These are phyloP conservation scores for Bombus waltoni DNA, from an alignment of 1,140 invertebrate genomes.

Conservation along the genomic window DNA sequence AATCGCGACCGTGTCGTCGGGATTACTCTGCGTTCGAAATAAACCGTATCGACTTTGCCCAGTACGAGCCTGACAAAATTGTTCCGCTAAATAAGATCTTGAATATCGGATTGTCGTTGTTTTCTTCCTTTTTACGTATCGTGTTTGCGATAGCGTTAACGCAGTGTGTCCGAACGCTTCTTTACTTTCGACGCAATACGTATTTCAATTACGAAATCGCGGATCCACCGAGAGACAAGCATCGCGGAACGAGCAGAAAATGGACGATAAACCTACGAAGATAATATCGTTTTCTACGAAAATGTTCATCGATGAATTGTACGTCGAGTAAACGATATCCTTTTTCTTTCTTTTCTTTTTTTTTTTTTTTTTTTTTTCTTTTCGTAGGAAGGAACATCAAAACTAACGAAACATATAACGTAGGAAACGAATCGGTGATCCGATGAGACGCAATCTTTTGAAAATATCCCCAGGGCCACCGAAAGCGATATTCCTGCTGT, in stretches of 20 bases:
- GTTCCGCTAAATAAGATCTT: not conserved
- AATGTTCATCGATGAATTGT: not conserved
- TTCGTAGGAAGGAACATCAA: no score
- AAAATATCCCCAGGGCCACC: not conserved
- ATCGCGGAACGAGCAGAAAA: not conserved
- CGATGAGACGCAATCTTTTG: not conserved
- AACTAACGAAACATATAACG: no score
- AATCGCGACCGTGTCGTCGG: not conserved
- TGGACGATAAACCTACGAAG: not conserved
- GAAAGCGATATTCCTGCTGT: not conserved
- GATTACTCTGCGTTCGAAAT: not conserved
- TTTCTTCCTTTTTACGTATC: not conserved
- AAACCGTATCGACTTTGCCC: slow-evolving; percentile 26
- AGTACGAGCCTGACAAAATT: not conserved
- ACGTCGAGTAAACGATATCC: not conserved
- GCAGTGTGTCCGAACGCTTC: not conserved
- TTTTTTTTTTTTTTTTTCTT: no score
- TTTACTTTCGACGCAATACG: no score
- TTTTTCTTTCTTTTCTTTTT: no score
- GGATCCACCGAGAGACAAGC: fast-evolving
- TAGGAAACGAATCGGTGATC: not conserved
- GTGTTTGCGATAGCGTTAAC: no score
- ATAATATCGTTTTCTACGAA: not conserved
- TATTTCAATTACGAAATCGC: no score
- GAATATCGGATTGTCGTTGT: not conserved